phyloP scores from a whole-genome alignment of 2,888 invertebrate species.

The Eledona agricola region DNA sequence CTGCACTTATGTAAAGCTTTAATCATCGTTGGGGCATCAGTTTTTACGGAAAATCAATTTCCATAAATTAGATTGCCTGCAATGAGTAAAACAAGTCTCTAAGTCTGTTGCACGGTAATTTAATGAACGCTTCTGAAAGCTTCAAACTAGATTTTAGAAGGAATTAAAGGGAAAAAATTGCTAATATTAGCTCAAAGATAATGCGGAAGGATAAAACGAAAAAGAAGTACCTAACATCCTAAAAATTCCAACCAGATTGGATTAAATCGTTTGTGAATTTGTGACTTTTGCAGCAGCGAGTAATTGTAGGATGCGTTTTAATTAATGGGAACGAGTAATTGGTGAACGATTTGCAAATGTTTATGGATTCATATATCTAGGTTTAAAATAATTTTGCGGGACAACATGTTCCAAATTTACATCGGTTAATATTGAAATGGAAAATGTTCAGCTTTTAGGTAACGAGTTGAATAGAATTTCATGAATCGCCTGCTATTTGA shows the following conservation, averaged over 20 bases:
- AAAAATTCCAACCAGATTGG: too few species aligned
- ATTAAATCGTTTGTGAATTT: too few species aligned
- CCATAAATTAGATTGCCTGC: slow-evolving; percentile 9
- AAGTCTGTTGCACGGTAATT: slow-evolving; percentile 14
- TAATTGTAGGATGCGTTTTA: slow-evolving; percentile 5
- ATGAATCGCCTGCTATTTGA: background rate
- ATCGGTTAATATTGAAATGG: too few species aligned
- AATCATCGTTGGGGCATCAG: background rate
- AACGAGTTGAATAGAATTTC: too few species aligned
- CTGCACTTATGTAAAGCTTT: too few species aligned
- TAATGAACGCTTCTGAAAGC: slow-evolving; percentile 18
- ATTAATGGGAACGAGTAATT: slow-evolving; percentile 13
- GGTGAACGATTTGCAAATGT: slow-evolving; percentile 14
- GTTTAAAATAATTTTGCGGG: slow-evolving; percentile 13
- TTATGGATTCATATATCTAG: slow-evolving; percentile 13
- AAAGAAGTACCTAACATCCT: too few species aligned
- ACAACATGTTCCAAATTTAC: too few species aligned
- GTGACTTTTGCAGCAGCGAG: too few species aligned
- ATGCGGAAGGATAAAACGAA: slow-evolving; percentile 6
- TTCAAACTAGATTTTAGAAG: slow-evolving; percentile 15
- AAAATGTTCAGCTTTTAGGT: too few species aligned
- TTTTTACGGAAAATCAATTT: background rate
- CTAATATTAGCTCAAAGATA: slow-evolving; percentile 1
- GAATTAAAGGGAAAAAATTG: slow-evolving; percentile 14
- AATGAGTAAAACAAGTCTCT: slow-evolving; percentile 9